Evolutionary conservation across 2,888 invertebrate species (phyloP).

Genomic region (Zygaena filipendulae): DNA sequence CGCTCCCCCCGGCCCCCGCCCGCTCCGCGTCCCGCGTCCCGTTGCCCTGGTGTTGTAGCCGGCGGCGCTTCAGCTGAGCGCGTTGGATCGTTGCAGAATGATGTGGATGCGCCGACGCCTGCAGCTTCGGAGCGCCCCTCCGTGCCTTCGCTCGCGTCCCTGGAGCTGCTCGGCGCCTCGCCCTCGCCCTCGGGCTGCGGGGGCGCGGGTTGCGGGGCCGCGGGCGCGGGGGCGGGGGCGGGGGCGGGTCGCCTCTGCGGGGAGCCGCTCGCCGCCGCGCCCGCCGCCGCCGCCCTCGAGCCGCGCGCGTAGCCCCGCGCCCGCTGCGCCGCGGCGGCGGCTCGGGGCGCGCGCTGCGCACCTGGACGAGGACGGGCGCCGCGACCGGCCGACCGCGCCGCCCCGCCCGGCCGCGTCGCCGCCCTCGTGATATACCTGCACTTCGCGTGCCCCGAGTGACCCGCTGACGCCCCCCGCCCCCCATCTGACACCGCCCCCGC

Average conservation of each 20-base stretch:
- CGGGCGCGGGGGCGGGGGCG: slow-evolving; percentile 12
- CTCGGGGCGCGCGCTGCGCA: slow-evolving; percentile 6
- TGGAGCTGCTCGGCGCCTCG: slow-evolving; percentile 26
- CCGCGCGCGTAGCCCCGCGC: slow-evolving; percentile 17
- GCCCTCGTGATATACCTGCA: too few species aligned
- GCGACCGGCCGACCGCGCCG: slow-evolving; percentile 6
- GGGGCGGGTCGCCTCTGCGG: slow-evolving; percentile 13
- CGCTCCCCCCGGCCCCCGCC: slow-evolving; percentile 16
- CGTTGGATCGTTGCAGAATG: slow-evolving; percentile 66
- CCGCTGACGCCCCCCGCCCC: slow-evolving; percentile 21
- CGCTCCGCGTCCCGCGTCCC: slow-evolving; percentile 15
- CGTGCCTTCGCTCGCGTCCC: slow-evolving; percentile 27
- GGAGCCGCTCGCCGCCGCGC: slow-evolving; percentile 12
- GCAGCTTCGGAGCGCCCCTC: slow-evolving; percentile 42
- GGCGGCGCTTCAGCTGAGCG: slow-evolving; percentile 53
- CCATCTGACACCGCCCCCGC: too few species aligned
- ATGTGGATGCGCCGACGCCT: slow-evolving; percentile 63
- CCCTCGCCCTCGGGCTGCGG: slow-evolving; percentile 11
- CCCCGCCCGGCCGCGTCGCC: slow-evolving; percentile 20
- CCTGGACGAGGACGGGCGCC: slow-evolving; percentile 4
- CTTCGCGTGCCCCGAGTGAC: too few species aligned
- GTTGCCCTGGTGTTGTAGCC: slow-evolving; percentile 39
- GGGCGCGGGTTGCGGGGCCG: slow-evolving; percentile 10
- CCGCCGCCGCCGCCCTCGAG: slow-evolving; percentile 13
- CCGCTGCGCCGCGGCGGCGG: slow-evolving; percentile 11